phyloP scores from a whole-genome alignment of 2,113 vertebrate genomes.

The Eublepharis macularius region DNA sequence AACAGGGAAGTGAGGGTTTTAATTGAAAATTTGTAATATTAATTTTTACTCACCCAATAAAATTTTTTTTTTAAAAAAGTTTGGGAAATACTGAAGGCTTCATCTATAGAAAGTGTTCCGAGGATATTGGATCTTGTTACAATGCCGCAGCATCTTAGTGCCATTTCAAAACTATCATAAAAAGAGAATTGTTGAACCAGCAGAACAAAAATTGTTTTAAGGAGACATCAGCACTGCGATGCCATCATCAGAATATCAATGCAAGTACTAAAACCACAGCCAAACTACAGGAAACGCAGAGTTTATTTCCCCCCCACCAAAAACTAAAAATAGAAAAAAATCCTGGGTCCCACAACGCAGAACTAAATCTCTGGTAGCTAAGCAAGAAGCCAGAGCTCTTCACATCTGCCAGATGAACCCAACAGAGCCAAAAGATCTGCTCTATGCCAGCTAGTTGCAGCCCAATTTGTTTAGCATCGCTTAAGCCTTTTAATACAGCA shows the following conservation, averaged over 20 bases:
- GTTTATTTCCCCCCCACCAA: neutral
- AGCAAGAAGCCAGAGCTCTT: neutral
- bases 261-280: slow-evolving; percentile 50
- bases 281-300: slow-evolving; percentile 5
- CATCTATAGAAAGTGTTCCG: neutral
- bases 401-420: neutral
- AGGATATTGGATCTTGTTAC: neutral
- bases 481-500: neutral
- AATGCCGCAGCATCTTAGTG: rapidly evolving
- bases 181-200: neutral
- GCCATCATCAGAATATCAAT: slow-evolving; percentile 39
- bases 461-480: neutral
- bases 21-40: too few species aligned
- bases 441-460: neutral
- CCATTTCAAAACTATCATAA: neutral
- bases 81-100: neutral
- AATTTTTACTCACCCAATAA: too few species aligned
- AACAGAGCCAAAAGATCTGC: too few species aligned
- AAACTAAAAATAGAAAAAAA: neutral
- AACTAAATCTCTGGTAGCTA: neutral
- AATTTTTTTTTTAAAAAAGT: too few species aligned
- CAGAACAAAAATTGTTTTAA: slow-evolving; percentile 39
- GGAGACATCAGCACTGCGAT: slow-evolving; percentile 25
- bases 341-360: too few species aligned
- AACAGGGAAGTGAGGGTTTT: too few species aligned